Evolutionary conservation across 2,113 vertebrate genomes (phyloP), one percentile per base, ranked within the genome.

Genomic region (Mobula birostris): DNA sequence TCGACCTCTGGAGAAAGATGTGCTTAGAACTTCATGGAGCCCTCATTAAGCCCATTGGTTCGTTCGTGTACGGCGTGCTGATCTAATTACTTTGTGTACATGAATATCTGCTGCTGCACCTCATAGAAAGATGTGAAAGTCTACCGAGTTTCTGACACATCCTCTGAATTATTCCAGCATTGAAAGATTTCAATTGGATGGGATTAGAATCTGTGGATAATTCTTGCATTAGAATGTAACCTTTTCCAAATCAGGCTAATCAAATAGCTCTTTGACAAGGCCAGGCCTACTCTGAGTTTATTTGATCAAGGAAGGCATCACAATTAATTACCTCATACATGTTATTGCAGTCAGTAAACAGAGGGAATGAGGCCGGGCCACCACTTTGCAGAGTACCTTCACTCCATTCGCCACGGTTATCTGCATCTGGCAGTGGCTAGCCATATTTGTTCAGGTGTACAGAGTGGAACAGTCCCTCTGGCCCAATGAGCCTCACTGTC

Each of bases 161-260:
- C n/a, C 91, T 74, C 91, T 74, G 36, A 74, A 76, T 74, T 40
- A 93, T 93, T 93, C 36, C 21, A 40, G 72, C 68, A 27, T 56
- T 74, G 36, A 93, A 74, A 29, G 91, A 74, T 74, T 93, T 27
- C 74, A 93, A 93, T 93, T 48, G 68, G 70, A 76, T 74, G 5
- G 70, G 70, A 74, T 76, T 74, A 93, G 36, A 93, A 93, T 74
- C 48, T 56, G 36, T 74, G 70, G 68, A 74, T 93, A 70, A 56
- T 56, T 74, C 91, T 48, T 48, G 68, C 36, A 56, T 93, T 29
- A 74, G 68, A 72, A 93, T 90, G 85, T 90, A 90, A 93, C 68
- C 91, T 93, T 93, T 93, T 74, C 91, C 91, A 40, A 72, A 14
- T 14, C 24, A 48, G 56, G 72, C 91, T 72, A 74, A 72, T 74